phyloP scores from a whole-genome alignment of 2,797 vertebrate genomes.

The Jordanella pulchra region DNA sequence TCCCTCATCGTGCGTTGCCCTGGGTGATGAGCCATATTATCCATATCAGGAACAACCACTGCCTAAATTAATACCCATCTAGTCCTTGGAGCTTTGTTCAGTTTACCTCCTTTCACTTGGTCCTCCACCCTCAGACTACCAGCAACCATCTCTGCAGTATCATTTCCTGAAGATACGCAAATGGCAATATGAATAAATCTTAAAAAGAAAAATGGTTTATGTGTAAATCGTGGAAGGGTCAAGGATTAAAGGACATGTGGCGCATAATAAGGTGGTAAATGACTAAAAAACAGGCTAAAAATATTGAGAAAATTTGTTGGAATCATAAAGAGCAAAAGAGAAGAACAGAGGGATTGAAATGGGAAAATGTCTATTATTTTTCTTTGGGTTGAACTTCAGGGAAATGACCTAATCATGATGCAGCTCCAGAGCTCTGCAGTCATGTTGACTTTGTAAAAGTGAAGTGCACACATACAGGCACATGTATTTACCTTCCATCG shows the following conservation, averaged over 20 bases:
- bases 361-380: slow-evolving; percentile 73
- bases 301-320: slow-evolving; percentile 10
- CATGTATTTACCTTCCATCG: slow-evolving; percentile 70
- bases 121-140: not conserved
- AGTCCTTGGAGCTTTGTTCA: not conserved
- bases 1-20: not conserved
- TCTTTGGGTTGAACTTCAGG: slow-evolving; percentile 84
- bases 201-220: not conserved
- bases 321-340: slow-evolving; percentile 29
- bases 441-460: slow-evolving; percentile 84
- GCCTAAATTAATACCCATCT: not conserved
- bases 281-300: slow-evolving; percentile 32
- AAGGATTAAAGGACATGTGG: not conserved
- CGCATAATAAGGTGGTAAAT: not conserved
- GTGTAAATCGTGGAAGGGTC: slow-evolving; percentile 32
- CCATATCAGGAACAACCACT: not conserved
- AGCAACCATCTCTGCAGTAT: not conserved
- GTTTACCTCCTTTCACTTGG: not conserved
- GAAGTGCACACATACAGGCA: slow-evolving; percentile 27
- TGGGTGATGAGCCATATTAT: not conserved
- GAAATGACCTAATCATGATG: slow-evolving; percentile 88
- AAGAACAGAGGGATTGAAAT: slow-evolving; percentile 44
- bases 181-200: too few relatives aligned
- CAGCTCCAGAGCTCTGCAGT: slow-evolving; percentile 77
- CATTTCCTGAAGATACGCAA: not conserved